These are phyloP conservation scores for Hypena proboscidalis DNA, from an alignment of 2,888 invertebrate genomes.

Conservation along the genomic window DNA sequence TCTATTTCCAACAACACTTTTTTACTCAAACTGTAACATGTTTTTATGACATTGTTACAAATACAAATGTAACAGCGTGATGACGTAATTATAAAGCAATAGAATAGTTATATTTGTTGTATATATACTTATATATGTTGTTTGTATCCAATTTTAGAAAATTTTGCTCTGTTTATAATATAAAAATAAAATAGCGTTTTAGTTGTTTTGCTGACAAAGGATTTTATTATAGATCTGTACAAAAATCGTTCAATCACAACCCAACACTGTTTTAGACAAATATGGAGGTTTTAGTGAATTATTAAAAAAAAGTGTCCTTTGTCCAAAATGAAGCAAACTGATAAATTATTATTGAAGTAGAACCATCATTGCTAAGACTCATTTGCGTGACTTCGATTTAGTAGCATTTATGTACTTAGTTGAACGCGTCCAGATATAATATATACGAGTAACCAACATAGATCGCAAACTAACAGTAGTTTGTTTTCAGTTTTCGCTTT, in stretches of 20 bases:
- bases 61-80: conserved; percentile 33
- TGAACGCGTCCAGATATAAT: conserved; percentile 64
- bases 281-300: background rate
- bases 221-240: too few relatives aligned
- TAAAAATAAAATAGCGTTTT: background rate
- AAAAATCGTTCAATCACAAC: too few relatives aligned
- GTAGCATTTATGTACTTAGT: conserved; percentile 73
- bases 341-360: conserved; percentile 9
- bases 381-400: conserved; percentile 50
- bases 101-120: conserved; percentile 51
- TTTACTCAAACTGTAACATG: conserved; percentile 9
- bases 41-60: too few relatives aligned
- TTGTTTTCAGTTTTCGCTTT: conserved; percentile 50
- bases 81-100: conserved; percentile 58
- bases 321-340: conserved; percentile 11
- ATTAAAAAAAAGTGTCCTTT: conserved; percentile 5
- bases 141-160: conserved; percentile 19
- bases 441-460: conserved; percentile 27
- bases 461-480: conserved; percentile 33
- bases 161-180: conserved; percentile 11
- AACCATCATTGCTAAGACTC: conserved; percentile 25
- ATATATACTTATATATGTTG: conserved; percentile 32
- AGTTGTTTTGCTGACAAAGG: conserved; percentile 14
- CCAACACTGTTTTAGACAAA: too few relatives aligned
- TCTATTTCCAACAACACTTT: conserved; percentile 2